Conservation (phyloP, 2,888 invertebrate species). For the Oscheius myriophilus region DNA sequence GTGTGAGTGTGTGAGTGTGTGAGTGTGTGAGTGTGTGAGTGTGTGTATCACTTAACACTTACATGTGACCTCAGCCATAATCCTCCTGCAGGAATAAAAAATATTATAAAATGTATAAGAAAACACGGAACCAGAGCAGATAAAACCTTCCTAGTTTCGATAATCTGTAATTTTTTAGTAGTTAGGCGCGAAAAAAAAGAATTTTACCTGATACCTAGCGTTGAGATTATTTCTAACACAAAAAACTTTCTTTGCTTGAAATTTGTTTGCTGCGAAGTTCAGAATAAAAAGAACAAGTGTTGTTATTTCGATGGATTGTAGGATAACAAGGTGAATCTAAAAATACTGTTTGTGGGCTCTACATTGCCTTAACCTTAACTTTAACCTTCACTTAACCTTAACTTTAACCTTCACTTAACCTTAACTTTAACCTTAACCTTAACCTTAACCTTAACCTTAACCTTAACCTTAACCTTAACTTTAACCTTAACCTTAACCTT, state of each 20-base stretch:
- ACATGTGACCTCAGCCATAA: too few species aligned
- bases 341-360: background rate
- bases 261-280: conserved; percentile 2
- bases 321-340: conserved; percentile 9
- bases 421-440: too few species aligned
- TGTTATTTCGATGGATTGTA: conserved; percentile 8
- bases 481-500: too few species aligned
- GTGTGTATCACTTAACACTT: too few species aligned
- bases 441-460: too few species aligned
- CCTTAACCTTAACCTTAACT: too few species aligned
- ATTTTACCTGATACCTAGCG: conserved; percentile 12
- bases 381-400: too few species aligned
- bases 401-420: too few species aligned
- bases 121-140: conserved; percentile 15
- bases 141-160: conserved; percentile 16
- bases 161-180: conserved; percentile 11
- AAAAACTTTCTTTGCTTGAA: background rate
- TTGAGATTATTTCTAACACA: background rate
- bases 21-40: too few species aligned
- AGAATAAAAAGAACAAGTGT: conserved; percentile 4
- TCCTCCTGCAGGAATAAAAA: conserved; percentile 1
- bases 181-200: background rate
- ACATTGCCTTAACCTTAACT: too few species aligned
- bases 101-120: conserved; percentile 12
- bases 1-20: too few species aligned